Evolutionary conservation across 2,113 vertebrate genomes (phyloP).

Genomic region (Sinocyclocheilus grahami): DNA sequence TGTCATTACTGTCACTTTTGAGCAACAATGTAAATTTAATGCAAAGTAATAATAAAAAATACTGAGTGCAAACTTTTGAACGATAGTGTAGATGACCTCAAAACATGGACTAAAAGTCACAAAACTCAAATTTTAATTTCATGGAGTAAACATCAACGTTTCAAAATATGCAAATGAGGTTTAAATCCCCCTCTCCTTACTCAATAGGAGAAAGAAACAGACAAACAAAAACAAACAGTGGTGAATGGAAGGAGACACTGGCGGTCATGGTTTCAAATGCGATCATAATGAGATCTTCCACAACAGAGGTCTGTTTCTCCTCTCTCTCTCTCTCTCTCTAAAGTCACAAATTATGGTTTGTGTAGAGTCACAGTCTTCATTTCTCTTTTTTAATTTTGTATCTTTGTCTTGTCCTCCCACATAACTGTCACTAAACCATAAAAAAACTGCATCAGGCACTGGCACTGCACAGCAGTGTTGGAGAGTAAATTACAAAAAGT

Average conservation of each 20-base stretch:
- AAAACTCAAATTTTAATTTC: neutral
- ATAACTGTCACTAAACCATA: neutral
- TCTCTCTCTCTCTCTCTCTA: neutral
- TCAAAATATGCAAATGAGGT: constrained; percentile 12
- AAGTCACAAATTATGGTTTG: constrained; percentile 2
- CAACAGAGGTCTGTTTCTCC: constrained; percentile 12
- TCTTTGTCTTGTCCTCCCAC: constrained; percentile 14
- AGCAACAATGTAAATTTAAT: neutral
- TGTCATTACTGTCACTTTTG: neutral
- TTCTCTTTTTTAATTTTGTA: neutral
- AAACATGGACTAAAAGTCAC: neutral
- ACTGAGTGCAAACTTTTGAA: neutral
- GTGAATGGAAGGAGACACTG: neutral
- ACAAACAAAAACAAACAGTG: neutral
- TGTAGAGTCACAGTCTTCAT: neutral
- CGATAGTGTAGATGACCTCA: neutral
- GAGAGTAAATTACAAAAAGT: neutral
- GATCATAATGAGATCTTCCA: constrained; percentile 39
- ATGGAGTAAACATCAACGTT: neutral
- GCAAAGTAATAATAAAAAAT: no score
- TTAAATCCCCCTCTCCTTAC: neutral
- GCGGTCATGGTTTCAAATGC: constrained; percentile 18
- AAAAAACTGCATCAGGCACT: neutral
- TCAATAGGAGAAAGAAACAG: neutral
- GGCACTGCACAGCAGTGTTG: neutral